Conservation (phyloP, 2,797 vertebrate genomes). For the Xenops minutus region DNA sequence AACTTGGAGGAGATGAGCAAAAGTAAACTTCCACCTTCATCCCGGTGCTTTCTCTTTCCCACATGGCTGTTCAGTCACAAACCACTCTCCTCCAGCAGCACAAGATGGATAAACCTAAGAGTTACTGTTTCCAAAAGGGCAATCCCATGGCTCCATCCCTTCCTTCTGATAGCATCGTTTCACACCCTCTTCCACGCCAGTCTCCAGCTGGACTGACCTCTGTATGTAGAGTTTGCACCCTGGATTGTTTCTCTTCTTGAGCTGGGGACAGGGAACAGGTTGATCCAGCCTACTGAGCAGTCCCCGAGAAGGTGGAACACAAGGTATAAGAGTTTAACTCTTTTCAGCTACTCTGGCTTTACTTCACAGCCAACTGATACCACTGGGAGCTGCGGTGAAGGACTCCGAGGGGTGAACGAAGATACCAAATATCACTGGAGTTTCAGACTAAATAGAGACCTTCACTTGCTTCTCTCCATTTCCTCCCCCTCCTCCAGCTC, state of each 20-base stretch:
- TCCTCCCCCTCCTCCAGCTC: not conserved
- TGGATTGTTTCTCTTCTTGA: not conserved
- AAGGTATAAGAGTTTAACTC: not conserved
- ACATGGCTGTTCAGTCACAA: not conserved
- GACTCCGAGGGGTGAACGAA: accelerated
- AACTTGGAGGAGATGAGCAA: not conserved
- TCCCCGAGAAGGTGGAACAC: no score
- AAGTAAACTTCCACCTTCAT: not conserved
- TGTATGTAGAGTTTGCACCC: not conserved
- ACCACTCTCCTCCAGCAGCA: not conserved
- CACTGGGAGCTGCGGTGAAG: not conserved
- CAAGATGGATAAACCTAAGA: not conserved
- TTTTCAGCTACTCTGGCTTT: not conserved
- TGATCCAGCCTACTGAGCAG: not conserved
- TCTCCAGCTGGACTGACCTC: not conserved
- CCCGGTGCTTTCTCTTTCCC: not conserved
- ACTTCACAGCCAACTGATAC: not conserved
- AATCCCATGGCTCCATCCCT: not conserved
- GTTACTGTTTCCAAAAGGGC: not conserved
- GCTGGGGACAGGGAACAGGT: not conserved
- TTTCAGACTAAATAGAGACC: not conserved
- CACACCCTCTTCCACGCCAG: not conserved
- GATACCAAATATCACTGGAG: not conserved
- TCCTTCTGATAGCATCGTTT: not conserved
- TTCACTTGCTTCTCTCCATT: not conserved